A percentile compares a stretch with the other conserved stretches of the same genome.
These are phyloP conservation scores for Holothuria glaberrima DNA, from an alignment of 35 echinoderm and acorn worm species.

Conservation along the genomic window DNA sequence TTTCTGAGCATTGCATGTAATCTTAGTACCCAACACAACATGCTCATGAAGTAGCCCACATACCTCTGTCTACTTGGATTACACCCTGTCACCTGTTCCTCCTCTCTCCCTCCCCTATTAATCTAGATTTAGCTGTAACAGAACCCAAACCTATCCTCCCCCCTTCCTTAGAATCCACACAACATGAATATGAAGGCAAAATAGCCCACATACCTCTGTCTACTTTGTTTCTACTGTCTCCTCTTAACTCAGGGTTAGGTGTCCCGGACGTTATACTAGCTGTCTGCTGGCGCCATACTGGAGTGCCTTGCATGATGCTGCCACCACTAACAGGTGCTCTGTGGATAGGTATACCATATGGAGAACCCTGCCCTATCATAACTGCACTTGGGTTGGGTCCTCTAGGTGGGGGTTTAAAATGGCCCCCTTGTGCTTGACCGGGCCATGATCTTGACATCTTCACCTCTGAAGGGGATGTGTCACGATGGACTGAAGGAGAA, in stretches of 20 bases:
- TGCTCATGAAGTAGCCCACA: no score
- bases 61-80: no score
- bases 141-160: no score
- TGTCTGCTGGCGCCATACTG: slow-evolving; percentile 2
- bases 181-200: not conserved
- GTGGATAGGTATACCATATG: slow-evolving; percentile 24
- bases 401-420: slow-evolving; percentile 39
- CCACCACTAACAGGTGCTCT: slow-evolving; percentile 25
- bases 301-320: slow-evolving; percentile 64
- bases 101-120: no score
- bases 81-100: no score
- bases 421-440: not conserved
- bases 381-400: slow-evolving; percentile 22
- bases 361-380: not conserved
- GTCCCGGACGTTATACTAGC: slow-evolving; percentile 33
- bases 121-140: no score
- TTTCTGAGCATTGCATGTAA: no score
- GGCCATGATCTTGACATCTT: slow-evolving; percentile 15
- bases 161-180: not conserved
- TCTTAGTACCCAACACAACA: no score
- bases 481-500: slow-evolving; percentile 35
- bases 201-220: not conserved
- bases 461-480: slow-evolving; percentile 1
- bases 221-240: not conserved
- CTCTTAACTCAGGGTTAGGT: slow-evolving; percentile 51